A percentile compares a stretch with the other conserved stretches of the same genome.
These are phyloP conservation scores for Sinelater perroti DNA, from an alignment of 2,888 invertebrate species.

Conservation along the genomic window DNA sequence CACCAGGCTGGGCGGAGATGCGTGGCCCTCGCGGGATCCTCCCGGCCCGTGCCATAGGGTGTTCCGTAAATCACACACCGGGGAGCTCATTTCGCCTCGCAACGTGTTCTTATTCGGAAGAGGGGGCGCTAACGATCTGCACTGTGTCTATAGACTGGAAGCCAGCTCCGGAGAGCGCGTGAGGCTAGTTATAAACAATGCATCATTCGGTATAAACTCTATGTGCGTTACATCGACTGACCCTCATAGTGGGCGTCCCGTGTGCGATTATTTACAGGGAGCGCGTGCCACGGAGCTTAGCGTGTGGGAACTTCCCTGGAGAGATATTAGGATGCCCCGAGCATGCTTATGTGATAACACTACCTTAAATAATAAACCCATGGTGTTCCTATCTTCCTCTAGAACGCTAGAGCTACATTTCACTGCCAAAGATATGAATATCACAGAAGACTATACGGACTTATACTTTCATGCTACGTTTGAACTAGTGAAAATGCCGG, in stretches of 20 bases:
- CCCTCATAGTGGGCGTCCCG: constrained; percentile 74
- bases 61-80: constrained; percentile 71
- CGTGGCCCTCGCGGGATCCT: constrained; percentile 59
- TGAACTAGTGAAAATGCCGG: constrained; percentile 70
- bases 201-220: constrained; percentile 74
- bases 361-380: constrained; percentile 66
- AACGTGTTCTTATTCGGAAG: constrained; percentile 86
- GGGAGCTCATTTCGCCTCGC: constrained; percentile 71
- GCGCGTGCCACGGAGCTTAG: constrained; percentile 65
- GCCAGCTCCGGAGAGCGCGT: constrained; percentile 71
- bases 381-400: constrained; percentile 72
- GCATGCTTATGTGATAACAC: constrained; percentile 85
- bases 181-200: constrained; percentile 72
- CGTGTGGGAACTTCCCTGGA: constrained; percentile 77
- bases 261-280: constrained; percentile 61
- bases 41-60: constrained; percentile 67
- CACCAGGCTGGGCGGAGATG: constrained; percentile 77
- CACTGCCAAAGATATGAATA: constrained; percentile 75
- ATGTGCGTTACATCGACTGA: constrained; percentile 76
- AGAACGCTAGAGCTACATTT: constrained; percentile 80
- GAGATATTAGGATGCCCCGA: constrained; percentile 73
- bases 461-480: constrained; percentile 80
- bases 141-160: constrained; percentile 81
- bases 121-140: constrained; percentile 79
- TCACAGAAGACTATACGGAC: constrained; percentile 83